Percentiles rank a stretch among this genome's conserved stretches.
Conservation (phyloP, 1,140 invertebrate species). For the Tyrophagus putrescentiae region DNA sequence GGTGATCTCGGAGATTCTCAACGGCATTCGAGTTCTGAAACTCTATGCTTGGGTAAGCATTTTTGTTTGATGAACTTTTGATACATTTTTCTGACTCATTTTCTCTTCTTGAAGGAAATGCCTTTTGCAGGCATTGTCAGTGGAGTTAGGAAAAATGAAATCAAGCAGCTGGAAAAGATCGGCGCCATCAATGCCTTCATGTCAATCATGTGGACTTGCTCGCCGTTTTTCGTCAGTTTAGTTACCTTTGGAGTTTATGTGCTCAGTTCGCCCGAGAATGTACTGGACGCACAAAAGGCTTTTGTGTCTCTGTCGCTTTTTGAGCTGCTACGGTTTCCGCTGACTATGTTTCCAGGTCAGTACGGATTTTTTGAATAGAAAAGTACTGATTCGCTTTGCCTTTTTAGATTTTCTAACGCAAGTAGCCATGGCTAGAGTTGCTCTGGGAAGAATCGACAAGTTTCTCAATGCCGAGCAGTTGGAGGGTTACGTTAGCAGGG, state of each 20-base stretch:
- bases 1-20: conserved; percentile 35
- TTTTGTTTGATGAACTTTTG: no score
- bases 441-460: conserved; percentile 66
- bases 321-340: conserved; percentile 40
- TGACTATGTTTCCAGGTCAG: conserved; percentile 26
- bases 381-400: no score
- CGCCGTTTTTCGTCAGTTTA: conserved; percentile 18
- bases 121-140: conserved; percentile 22
- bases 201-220: conserved; percentile 18
- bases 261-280: conserved; percentile 28
- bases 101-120: no score
- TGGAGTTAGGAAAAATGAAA: conserved; percentile 19
- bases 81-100: no score
- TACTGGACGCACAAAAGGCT: conserved; percentile 37
- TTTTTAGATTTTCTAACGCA: neutral
- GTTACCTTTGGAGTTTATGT: conserved; percentile 32
- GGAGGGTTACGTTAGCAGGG: conserved; percentile 18
- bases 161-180: neutral
- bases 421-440: conserved; percentile 46
- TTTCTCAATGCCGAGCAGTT: conserved; percentile 65
- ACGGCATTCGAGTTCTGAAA: conserved; percentile 35
- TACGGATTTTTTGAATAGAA: no score
- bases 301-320: conserved; percentile 42
- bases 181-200: neutral
- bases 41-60: conserved; percentile 25